phyloP scores from a whole-genome alignment of 2,113 vertebrate genomes.

The Oryzias javanicus region DNA sequence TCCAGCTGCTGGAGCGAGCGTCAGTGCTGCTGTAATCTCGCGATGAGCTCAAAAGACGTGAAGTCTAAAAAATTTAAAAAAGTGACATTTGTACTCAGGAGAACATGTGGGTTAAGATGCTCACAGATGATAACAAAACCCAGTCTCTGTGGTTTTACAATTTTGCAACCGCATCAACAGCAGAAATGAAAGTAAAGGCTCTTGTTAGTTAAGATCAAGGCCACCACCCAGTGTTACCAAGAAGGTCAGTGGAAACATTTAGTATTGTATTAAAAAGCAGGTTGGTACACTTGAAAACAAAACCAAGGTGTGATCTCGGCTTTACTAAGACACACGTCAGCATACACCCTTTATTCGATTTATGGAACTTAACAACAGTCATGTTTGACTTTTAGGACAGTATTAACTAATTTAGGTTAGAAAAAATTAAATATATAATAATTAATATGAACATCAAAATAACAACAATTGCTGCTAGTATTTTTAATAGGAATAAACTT shows the following conservation, averaged over 20 bases:
- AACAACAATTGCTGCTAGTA: too few relatives aligned
- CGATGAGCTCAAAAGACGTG: slow-evolving; percentile 72
- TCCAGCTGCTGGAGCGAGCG: slow-evolving; percentile 78
- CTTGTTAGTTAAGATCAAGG: too few relatives aligned
- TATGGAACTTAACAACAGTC: background rate
- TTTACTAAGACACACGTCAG: background rate
- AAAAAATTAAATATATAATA: too few relatives aligned
- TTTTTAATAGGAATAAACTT: too few relatives aligned
- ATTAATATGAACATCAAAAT: too few relatives aligned
- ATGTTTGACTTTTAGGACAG: background rate
- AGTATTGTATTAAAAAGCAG: background rate
- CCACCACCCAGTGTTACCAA: too few relatives aligned
- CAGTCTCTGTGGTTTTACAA: too few relatives aligned
- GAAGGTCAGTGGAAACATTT: too few relatives aligned
- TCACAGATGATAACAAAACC: too few relatives aligned
- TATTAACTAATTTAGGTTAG: background rate
- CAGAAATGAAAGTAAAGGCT: too few relatives aligned
- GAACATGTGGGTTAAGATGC: too few relatives aligned
- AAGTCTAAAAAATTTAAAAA: slow-evolving; percentile 69
- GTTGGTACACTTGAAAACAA: background rate
- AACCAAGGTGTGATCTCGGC: background rate
- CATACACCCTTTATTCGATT: background rate
- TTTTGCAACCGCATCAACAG: too few relatives aligned
- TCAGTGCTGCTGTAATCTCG: slow-evolving; percentile 81
- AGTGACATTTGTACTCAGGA: background rate